These are phyloP conservation scores for Maconellicoccus hirsutus DNA, from an alignment of 1,140 invertebrate genomes.

Conservation along the genomic window DNA sequence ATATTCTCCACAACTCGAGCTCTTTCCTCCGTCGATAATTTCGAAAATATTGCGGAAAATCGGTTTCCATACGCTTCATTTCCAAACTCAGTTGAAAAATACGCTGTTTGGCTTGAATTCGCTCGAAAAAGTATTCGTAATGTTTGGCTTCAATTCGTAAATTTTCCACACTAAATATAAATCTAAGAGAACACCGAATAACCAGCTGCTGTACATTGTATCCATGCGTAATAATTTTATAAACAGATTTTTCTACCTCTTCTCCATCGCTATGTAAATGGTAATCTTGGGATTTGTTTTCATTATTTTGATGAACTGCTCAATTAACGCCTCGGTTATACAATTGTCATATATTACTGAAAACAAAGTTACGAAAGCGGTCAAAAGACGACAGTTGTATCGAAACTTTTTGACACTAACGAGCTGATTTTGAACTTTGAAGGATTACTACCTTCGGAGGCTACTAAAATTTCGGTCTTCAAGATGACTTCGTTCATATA, in stretches of 20 bases:
- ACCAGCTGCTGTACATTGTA: background rate
- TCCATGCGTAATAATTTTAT: background rate
- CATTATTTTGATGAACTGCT: conserved; percentile 56
- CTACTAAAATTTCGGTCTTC: background rate
- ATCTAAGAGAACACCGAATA: conserved; percentile 35
- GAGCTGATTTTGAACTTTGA: no score
- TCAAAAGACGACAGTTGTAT: no score
- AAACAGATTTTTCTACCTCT: conserved; percentile 40
- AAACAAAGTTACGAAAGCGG: conserved; percentile 33
- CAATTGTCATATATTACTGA: conserved; percentile 75
- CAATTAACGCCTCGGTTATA: conserved; percentile 68
- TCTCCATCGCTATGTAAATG: conserved; percentile 68
- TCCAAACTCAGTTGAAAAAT: conserved; percentile 41
- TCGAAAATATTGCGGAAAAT: conserved; percentile 67
- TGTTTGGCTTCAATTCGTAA: conserved; percentile 67
- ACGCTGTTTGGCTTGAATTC: conserved; percentile 40
- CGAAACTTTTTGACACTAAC: no score
- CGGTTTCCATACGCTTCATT: conserved; percentile 47
- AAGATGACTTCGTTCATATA: background rate
- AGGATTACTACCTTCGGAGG: background rate
- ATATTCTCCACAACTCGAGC: conserved; percentile 60
- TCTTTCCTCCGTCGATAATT: conserved; percentile 63
- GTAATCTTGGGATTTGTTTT: conserved; percentile 43
- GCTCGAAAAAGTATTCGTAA: conserved; percentile 64
- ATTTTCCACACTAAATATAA: conserved; percentile 67